phyloP scores from a whole-genome alignment of 2,113 vertebrate genomes.

The Lepisosteus osseus region DNA sequence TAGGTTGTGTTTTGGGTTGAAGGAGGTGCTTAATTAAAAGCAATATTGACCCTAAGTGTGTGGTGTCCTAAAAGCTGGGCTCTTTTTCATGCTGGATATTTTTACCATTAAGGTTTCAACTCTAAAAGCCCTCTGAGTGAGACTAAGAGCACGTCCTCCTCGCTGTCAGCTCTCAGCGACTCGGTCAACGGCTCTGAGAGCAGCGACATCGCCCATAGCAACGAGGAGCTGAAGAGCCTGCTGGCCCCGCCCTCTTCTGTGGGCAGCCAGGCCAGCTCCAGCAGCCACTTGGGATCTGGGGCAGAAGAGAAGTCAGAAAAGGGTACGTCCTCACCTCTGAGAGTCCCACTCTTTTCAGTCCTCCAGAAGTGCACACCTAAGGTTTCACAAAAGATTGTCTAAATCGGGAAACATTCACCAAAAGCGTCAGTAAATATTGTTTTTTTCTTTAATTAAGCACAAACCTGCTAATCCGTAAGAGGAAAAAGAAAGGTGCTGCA shows the following conservation, averaged over 20 bases:
- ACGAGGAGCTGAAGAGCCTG: constrained; percentile 81
- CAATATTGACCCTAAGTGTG: not conserved
- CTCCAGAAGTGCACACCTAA: too few species aligned
- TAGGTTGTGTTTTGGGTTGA: not conserved
- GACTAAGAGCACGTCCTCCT: constrained; percentile 87
- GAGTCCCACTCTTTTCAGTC: too few species aligned
- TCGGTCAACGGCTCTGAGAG: constrained; percentile 94
- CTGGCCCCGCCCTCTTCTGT: constrained; percentile 85
- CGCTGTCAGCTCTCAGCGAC: constrained; percentile 92
- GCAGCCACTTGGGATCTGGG: constrained; percentile 78
- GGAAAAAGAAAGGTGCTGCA: too few species aligned
- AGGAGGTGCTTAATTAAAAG: not conserved
- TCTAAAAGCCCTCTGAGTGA: constrained; percentile 87
- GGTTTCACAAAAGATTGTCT: too few species aligned
- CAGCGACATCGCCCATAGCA: constrained; percentile 77
- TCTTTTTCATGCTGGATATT: not conserved
- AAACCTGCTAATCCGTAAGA: too few species aligned
- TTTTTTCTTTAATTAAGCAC: too few species aligned
- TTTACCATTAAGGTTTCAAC: constrained; percentile 54
- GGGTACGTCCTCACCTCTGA: constrained; percentile 61
- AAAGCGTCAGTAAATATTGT: too few species aligned
- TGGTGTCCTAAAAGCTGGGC: not conserved
- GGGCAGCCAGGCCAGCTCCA: constrained; percentile 82
- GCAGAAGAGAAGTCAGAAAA: constrained; percentile 93
- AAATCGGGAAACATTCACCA: too few species aligned